Base-by-base conservation (phyloP, 2,888 invertebrate genomes). In the Nemurella pictetii region DNA sequence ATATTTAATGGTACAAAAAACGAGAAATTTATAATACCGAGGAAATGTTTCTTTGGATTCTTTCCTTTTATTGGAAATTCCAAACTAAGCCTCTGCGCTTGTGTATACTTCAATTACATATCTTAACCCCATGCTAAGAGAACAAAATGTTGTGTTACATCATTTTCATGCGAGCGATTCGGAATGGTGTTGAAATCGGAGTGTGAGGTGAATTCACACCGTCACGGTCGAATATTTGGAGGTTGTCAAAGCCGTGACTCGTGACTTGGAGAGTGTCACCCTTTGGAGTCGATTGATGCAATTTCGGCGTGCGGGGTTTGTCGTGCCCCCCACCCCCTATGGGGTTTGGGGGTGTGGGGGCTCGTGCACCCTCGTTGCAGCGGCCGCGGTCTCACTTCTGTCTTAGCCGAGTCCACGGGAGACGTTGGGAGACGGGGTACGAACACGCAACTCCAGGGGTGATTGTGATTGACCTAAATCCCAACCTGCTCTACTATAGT, bases 401-500 rank as follows among this genome's bases (percentile, higher is more conserved):
- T 78, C 29, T 78, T 29, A 29, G 77, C 26, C 29, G 2, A 20
- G 5, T 25, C 30, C 27, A 78, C 28, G 75, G 28, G 75, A 26
- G 3, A 9, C 35, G 26, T n/a, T n/a, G 36, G 15, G 36, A 15
- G 7, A 15, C 28, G 75, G 28, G 75, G 75, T 12, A 9, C 35
- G 26, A 26, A 35, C 80, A 80, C 80, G 80, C 80, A 35, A 80
- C 20, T 36, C 29, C 30, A 12, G 7, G 26, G 80, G 35, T 27
- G n/a, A 12, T 55, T 12, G 35, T 32, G 35, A 35, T 26, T 80
- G 80, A 80, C 80, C 80, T 80, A 32, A 80, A 80, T 80, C 30
- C n/a, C 80, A 36, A 80, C 80, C 80, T 80, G 35, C 80, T 80
- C 32, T 75, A 75, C 35, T 80, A 36, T 80, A 80, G 32, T 80